These are phyloP conservation scores for Helarctos malayanus DNA, from an alignment of 2,797 vertebrate genomes.

Conservation along the genomic window DNA sequence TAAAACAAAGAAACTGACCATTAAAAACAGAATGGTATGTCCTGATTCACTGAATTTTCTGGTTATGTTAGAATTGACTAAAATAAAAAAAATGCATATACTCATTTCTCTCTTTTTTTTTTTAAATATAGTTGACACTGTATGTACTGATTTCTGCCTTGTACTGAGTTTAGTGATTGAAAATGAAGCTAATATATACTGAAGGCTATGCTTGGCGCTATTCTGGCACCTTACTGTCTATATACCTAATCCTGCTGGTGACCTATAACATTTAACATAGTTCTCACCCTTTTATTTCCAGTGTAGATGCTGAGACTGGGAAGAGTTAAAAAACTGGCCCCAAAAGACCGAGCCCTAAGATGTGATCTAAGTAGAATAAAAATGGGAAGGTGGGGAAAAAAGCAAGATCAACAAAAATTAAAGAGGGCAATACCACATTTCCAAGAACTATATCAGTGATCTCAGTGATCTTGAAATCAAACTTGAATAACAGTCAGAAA, in stretches of 20 bases:
- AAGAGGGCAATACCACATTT: background rate
- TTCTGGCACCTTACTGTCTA: background rate
- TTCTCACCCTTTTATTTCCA: background rate
- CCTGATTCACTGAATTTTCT: background rate
- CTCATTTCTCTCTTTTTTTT: background rate
- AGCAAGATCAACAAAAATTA: constrained; percentile 1
- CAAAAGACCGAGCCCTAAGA: background rate
- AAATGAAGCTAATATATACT: background rate
- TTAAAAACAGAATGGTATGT: background rate
- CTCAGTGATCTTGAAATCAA: background rate
- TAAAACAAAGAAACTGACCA: constrained; percentile 6
- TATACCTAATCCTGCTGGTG: background rate
- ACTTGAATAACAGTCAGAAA: background rate
- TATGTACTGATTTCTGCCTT: background rate
- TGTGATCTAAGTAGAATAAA: background rate
- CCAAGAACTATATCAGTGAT: background rate
- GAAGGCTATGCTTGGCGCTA: background rate
- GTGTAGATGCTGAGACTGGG: background rate
- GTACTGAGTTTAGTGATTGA: background rate
- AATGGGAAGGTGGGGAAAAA: background rate
- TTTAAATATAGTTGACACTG: background rate
- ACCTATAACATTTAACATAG: background rate
- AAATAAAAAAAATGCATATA: background rate
- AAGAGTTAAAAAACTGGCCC: background rate
- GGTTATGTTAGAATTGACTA: background rate